Conservation (phyloP, 1,140 invertebrate species). For the Trypoxylus dichotomus region DNA sequence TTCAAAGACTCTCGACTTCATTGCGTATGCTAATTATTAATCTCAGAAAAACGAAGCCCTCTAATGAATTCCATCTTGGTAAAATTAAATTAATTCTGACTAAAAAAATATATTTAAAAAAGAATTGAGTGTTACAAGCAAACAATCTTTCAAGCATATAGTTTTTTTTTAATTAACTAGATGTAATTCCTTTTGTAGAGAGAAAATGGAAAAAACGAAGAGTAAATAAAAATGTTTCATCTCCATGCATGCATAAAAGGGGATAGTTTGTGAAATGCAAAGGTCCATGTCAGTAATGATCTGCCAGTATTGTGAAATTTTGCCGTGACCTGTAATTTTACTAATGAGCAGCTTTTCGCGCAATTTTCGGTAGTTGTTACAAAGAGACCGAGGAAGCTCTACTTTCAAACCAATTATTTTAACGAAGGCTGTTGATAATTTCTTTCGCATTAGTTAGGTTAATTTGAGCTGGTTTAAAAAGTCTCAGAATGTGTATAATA, state of each 20-base stretch:
- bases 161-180: neutral
- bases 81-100: neutral
- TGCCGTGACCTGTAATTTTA: neutral
- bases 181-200: neutral
- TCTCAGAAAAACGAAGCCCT: neutral
- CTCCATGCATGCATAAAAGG: neutral
- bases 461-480: too few species aligned
- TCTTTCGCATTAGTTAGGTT: neutral
- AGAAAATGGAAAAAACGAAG: neutral
- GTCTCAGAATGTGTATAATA: too few species aligned
- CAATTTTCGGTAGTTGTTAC: neutral
- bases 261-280: neutral
- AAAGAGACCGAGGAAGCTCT: neutral
- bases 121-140: neutral
- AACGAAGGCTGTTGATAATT: neutral
- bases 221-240: neutral
- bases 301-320: neutral
- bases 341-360: neutral
- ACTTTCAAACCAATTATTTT: neutral
- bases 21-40: neutral
- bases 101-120: neutral
- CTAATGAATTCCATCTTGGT: neutral
- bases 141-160: neutral
- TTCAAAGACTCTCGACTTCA: neutral
- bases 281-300: neutral